phyloP scores from a whole-genome alignment of 2,113 vertebrate species.

The Gallinago paraguaiae region DNA sequence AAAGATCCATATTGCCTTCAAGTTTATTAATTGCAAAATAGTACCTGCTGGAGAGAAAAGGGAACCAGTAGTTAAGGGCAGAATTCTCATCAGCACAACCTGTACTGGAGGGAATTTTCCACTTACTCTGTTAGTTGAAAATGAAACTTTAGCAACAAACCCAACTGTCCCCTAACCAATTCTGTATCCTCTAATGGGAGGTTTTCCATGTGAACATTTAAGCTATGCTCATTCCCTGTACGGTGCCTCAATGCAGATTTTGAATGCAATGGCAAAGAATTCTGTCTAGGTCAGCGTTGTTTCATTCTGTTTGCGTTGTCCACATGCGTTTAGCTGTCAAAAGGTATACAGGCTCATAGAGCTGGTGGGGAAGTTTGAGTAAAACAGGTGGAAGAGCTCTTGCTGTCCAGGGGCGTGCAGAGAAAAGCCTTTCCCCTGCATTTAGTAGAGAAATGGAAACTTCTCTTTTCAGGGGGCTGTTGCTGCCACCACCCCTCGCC shows the following conservation, averaged over 20 bases:
- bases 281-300: neutral
- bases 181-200: neutral
- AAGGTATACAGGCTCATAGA: rapidly evolving
- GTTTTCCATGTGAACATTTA: neutral
- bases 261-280: neutral
- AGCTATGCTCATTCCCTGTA: neutral
- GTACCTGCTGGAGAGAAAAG: neutral
- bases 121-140: neutral
- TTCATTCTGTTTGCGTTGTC: neutral
- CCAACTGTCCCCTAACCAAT: neutral
- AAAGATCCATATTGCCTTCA: neutral
- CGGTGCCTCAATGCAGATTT: neutral
- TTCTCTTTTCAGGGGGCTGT: neutral
- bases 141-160: neutral
- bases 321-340: neutral
- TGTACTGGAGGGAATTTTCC: neutral
- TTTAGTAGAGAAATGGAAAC: neutral
- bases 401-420: neutral
- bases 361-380: neutral
- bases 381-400: neutral
- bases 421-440: neutral
- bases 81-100: neutral
- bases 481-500: neutral
- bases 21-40: neutral
- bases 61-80: neutral